Percentiles rank a stretch among this genome's conserved stretches.
Evolutionary conservation across 2,113 vertebrate genomes (phyloP).

Genomic region (Phaethornis superciliosus): DNA sequence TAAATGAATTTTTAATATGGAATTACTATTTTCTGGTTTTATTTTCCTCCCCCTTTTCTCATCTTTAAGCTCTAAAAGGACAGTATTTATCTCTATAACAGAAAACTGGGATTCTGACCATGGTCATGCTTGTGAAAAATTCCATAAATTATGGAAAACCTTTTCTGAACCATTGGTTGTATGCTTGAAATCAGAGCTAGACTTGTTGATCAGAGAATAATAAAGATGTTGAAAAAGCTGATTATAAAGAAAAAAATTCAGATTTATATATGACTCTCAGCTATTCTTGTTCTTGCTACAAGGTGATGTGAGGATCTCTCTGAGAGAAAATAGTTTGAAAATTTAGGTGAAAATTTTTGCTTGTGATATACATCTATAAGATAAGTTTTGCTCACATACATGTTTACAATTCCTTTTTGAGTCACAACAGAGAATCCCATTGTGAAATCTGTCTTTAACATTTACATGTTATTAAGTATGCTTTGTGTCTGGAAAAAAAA

Average conservation of each 20-base stretch:
- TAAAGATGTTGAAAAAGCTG: not conserved
- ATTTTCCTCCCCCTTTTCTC: not conserved
- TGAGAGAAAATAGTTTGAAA: not conserved
- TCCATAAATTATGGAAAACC: not conserved
- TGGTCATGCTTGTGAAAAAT: not conserved
- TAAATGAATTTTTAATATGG: slow-evolving; percentile 12
- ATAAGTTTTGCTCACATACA: not conserved
- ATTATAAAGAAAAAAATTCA: not conserved
- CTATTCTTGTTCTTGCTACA: not conserved
- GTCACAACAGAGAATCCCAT: not conserved
- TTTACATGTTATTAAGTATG: not conserved
- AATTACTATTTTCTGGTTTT: not conserved
- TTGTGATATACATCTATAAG: not conserved
- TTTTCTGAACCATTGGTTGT: not conserved
- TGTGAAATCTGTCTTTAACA: not conserved
- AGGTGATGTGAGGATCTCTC: not conserved
- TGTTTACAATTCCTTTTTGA: not conserved
- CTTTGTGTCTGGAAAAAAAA: not conserved
- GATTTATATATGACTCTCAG: not conserved
- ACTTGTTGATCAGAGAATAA: not conserved
- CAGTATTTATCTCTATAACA: not conserved
- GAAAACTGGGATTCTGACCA: not conserved
- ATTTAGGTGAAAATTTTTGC: not conserved
- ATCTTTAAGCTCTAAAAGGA: not conserved
- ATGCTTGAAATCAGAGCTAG: not conserved